phyloP scores from a whole-genome alignment of 2,113 vertebrate species.

The Emydocephalus ijimae region DNA sequence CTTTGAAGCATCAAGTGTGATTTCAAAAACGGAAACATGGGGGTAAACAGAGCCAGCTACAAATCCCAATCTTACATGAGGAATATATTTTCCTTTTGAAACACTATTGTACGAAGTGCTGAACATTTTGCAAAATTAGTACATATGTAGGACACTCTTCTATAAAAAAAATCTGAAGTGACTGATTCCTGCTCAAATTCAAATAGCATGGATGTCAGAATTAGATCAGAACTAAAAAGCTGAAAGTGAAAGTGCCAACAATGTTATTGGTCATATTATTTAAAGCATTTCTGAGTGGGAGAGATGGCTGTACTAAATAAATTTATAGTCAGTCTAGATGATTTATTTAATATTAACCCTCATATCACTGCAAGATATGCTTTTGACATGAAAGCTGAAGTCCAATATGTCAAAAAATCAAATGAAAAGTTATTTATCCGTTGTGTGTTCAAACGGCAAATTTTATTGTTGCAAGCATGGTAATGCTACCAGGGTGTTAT shows the following conservation, averaged over 20 bases:
- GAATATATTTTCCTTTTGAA: not conserved
- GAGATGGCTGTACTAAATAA: not conserved
- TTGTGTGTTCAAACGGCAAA: not conserved
- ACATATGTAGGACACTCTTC: not conserved
- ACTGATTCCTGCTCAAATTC: not conserved
- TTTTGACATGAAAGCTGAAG: too few relatives aligned
- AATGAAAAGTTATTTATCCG: not conserved
- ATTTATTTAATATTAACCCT: not conserved
- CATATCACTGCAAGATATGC: not conserved
- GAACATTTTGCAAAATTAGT: not conserved
- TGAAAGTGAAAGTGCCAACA: not conserved
- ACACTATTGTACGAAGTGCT: not conserved
- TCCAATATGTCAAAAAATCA: not conserved
- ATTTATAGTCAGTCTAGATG: not conserved
- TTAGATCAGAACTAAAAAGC: not conserved
- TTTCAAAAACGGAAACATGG: not conserved
- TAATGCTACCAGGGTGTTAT: not conserved
- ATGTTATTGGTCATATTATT: not conserved
- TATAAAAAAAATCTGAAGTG: not conserved
- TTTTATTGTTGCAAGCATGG: not conserved
- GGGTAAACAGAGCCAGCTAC: not conserved
- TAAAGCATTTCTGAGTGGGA: not conserved
- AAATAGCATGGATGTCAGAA: not conserved
- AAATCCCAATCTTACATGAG: not conserved
- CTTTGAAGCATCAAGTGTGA: not conserved